A percentile compares a stretch with the other conserved stretches of the same genome.
phyloP scores from a whole-genome alignment of 2,797 vertebrate species.

The Phalanger gymnotis region DNA sequence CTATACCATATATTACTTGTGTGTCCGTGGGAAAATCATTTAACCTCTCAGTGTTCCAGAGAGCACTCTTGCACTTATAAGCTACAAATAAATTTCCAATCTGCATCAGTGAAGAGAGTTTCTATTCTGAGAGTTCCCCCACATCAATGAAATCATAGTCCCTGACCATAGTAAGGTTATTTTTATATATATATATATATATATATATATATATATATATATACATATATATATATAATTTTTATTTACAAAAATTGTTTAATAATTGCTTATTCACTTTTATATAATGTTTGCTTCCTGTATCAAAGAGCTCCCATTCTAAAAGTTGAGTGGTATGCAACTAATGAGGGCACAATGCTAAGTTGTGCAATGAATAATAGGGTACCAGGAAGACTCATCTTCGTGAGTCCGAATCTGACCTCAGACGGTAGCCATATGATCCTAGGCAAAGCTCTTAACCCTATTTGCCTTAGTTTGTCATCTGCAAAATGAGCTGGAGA shows the following conservation, averaged over 20 bases:
- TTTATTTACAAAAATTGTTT: neutral
- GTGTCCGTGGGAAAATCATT: neutral
- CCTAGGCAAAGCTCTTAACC: neutral
- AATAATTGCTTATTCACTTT: neutral
- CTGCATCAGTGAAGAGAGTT: neutral
- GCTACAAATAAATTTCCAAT: neutral
- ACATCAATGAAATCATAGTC: neutral
- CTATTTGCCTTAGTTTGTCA: neutral
- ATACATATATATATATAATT: neutral
- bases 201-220: too few species aligned
- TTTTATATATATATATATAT: neutral
- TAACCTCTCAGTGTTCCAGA: neutral
- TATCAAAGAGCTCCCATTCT: neutral
- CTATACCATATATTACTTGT: neutral
- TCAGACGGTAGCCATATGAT: neutral
- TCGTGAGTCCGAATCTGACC: neutral
- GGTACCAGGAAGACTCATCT: neutral
- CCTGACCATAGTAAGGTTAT: neutral
- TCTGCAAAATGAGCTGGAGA: neutral
- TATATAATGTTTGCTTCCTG: neutral
- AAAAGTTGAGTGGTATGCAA: neutral
- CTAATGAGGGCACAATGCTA: neutral
- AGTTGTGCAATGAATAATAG: neutral
- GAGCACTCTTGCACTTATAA: neutral
- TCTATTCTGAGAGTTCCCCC: neutral